These are phyloP conservation scores for Liopterus haemorrhoidalis DNA, from an alignment of 2,888 invertebrate species.

Conservation along the genomic window DNA sequence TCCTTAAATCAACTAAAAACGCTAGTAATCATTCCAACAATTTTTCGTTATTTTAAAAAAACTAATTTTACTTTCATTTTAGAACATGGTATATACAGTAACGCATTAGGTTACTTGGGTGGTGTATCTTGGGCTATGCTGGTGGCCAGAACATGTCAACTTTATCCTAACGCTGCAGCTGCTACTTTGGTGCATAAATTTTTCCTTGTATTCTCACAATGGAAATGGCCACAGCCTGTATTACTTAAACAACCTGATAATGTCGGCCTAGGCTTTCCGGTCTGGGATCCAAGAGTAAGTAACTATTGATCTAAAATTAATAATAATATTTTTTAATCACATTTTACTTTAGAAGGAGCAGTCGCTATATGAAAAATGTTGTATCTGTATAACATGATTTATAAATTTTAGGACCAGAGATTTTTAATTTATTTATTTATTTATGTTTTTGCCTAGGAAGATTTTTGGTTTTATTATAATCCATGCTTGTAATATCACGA, in stretches of 20 bases:
- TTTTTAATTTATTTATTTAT: too few relatives aligned
- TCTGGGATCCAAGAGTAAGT: constrained; percentile 94
- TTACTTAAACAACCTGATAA: constrained; percentile 86
- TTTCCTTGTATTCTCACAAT: constrained; percentile 95
- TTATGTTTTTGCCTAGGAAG: too few relatives aligned
- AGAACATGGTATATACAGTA: constrained; percentile 97
- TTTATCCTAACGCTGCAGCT: constrained; percentile 95
- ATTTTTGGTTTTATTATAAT: too few relatives aligned
- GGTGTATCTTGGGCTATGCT: constrained; percentile 99
- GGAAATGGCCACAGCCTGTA: constrained; percentile 99
- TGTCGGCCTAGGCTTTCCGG: constrained; percentile 81
- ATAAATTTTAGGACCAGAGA: too few relatives aligned
- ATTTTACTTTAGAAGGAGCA: too few relatives aligned
- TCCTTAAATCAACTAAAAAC: too few relatives aligned
- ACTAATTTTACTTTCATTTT: constrained; percentile 37
- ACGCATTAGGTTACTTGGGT: constrained; percentile 94
- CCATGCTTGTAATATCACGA: too few relatives aligned
- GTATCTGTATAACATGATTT: too few relatives aligned
- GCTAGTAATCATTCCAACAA: not conserved
- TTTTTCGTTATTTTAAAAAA: constrained; percentile 1
- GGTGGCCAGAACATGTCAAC: constrained; percentile 94
- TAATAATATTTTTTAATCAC: too few relatives aligned
- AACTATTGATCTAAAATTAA: too few relatives aligned
- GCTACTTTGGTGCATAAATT: constrained; percentile 96
- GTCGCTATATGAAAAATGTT: too few relatives aligned